Percentiles rank a stretch among this genome's conserved stretches.
These are phyloP conservation scores for Somateria mollissima DNA, from an alignment of 2,797 vertebrate species.

Conservation along the genomic window DNA sequence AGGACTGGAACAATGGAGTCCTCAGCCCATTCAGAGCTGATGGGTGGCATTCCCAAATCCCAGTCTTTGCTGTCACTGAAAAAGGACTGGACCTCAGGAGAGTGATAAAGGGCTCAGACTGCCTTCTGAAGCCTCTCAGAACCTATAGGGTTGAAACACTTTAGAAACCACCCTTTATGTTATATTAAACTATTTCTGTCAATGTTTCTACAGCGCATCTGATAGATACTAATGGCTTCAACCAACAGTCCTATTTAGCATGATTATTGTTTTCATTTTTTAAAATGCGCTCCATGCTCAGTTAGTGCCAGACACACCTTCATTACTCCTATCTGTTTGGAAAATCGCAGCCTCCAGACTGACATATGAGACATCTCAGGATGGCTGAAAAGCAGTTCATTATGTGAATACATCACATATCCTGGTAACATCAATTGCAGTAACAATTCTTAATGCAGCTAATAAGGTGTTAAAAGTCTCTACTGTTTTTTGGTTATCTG, in stretches of 20 bases:
- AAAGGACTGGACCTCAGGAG: background rate
- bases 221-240: slow-evolving; percentile 71
- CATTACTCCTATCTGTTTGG: slow-evolving; percentile 71
- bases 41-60: background rate
- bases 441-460: slow-evolving; percentile 67
- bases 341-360: slow-evolving; percentile 61
- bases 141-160: background rate
- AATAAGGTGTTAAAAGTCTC: slow-evolving; percentile 68
- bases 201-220: slow-evolving; percentile 56
- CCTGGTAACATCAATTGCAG: slow-evolving; percentile 66
- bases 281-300: slow-evolving; percentile 70
- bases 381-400: slow-evolving; percentile 65
- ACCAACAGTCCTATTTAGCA: slow-evolving; percentile 70
- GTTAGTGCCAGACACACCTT: slow-evolving; percentile 71
- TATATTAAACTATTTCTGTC: slow-evolving; percentile 70
- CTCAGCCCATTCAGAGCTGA: background rate
- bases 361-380: slow-evolving; percentile 73
- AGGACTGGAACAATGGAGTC: background rate
- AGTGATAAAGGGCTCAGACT: background rate
- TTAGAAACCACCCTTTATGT: slow-evolving; percentile 33
- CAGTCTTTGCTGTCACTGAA: background rate
- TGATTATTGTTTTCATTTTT: slow-evolving; percentile 73
- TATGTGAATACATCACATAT: slow-evolving; percentile 62
- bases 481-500: slow-evolving; percentile 61
- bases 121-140: background rate